Conservation (phyloP, 1,140 invertebrate species). For the Hirudo medicinalis region DNA sequence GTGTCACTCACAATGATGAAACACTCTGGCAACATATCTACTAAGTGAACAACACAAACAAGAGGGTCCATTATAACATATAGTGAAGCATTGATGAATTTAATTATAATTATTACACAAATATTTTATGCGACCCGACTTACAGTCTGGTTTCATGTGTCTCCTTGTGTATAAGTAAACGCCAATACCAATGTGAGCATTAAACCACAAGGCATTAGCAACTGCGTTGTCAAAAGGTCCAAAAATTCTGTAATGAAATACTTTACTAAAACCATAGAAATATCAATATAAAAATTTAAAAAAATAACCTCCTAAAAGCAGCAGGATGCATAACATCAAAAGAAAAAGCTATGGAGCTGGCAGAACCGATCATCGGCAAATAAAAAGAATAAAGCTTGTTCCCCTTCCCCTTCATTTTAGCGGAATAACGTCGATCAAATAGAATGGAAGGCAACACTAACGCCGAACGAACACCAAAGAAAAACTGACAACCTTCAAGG, state of each 20-base stretch:
- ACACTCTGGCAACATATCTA: too few relatives aligned
- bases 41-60: too few relatives aligned
- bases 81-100: too few relatives aligned
- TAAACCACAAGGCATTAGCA: constrained; percentile 33
- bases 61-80: too few relatives aligned
- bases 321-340: constrained; percentile 33
- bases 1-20: too few relatives aligned
- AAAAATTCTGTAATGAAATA: constrained; percentile 29
- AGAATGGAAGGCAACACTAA: too few relatives aligned
- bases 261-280: constrained; percentile 5
- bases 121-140: not conserved
- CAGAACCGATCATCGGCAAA: constrained; percentile 28
- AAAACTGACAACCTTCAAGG: too few relatives aligned
- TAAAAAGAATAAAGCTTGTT: constrained; percentile 22
- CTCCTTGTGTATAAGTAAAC: constrained; percentile 30
- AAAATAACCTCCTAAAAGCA: constrained; percentile 27
- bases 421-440: too few relatives aligned
- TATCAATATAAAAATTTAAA: not conserved
- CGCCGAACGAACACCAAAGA: too few relatives aligned
- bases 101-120: too few relatives aligned
- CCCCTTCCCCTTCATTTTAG: not conserved
- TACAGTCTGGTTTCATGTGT: constrained; percentile 25
- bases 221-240: constrained; percentile 23
- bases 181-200: constrained; percentile 33
- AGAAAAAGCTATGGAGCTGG: constrained; percentile 32